These are phyloP conservation scores for Alouatta palliata DNA, from an alignment of 2,113 vertebrate species.

Conservation along the genomic window DNA sequence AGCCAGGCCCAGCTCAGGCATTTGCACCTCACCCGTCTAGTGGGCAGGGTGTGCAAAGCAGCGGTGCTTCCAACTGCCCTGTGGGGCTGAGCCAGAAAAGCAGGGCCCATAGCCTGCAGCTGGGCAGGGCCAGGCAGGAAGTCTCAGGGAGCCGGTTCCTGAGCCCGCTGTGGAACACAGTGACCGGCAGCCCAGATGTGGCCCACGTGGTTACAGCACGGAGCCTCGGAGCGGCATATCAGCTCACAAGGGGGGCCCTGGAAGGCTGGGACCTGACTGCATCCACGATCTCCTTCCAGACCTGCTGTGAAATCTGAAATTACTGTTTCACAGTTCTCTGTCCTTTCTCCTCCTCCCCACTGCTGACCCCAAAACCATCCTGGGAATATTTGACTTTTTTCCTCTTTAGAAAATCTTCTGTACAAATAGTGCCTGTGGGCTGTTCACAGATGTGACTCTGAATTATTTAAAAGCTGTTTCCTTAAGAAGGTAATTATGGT, in stretches of 20 bases:
- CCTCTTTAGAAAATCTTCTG: slow-evolving; percentile 41
- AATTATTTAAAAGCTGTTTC: slow-evolving; percentile 66
- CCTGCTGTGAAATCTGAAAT: background rate
- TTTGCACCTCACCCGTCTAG: no score
- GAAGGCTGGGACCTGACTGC: fast-evolving
- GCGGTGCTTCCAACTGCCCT: fast-evolving
- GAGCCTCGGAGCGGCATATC: fast-evolving
- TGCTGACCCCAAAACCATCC: background rate
- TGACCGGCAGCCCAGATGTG: no score
- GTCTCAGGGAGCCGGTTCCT: fast-evolving
- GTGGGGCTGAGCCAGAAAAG: fast-evolving
- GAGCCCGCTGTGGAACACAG: background rate
- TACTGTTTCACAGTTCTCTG: background rate
- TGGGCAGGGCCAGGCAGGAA: fast-evolving
- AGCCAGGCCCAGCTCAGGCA: background rate
- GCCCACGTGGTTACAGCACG: fast-evolving
- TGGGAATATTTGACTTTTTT: background rate
- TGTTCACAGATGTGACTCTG: slow-evolving; percentile 56
- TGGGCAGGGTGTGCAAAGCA: no score
- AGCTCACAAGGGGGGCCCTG: fast-evolving
- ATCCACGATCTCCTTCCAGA: no score
- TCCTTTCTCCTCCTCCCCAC: background rate
- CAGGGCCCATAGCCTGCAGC: fast-evolving
- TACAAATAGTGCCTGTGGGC: slow-evolving; percentile 42
- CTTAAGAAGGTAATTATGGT: slow-evolving; percentile 39